A percentile compares a stretch with the other conserved stretches of the same genome.
Conservation (phyloP, 2,113 vertebrate species). For the Patagioenas fasciata region DNA sequence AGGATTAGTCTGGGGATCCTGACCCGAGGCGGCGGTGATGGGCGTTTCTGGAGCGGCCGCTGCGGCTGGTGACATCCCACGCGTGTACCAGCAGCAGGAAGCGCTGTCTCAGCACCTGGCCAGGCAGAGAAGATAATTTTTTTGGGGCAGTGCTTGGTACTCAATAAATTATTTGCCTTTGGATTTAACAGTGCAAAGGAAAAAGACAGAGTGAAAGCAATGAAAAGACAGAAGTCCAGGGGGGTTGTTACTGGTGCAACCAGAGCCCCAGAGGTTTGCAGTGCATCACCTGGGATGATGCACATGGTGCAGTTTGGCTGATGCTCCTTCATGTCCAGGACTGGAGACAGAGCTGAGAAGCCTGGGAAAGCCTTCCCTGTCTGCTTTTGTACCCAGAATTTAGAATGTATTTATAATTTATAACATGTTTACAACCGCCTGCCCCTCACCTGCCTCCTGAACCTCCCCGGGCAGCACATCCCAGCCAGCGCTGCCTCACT, state of each 20-base stretch:
- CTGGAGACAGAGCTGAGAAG: not conserved
- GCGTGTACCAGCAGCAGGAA: not conserved
- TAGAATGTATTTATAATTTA: accelerated
- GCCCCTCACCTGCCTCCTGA: not conserved
- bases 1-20: not conserved
- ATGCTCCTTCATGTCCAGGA: not conserved
- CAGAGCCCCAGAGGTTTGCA: not conserved
- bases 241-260: not conserved
- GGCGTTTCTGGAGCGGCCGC: not conserved
- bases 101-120: not conserved
- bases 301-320: not conserved
- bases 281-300: not conserved
- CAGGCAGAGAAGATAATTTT: not conserved
- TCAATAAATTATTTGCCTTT: not conserved
- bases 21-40: accelerated
- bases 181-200: not conserved
- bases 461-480: not conserved
- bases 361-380: not conserved
- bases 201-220: not conserved
- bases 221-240: not conserved
- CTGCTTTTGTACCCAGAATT: not conserved
- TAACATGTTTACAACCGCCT: not conserved
- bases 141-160: not conserved
- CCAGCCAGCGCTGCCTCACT: accelerated
- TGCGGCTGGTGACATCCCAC: not conserved